phyloP scores from a whole-genome alignment of 2,888 invertebrate genomes.

The Chymomyza fuscimana region DNA sequence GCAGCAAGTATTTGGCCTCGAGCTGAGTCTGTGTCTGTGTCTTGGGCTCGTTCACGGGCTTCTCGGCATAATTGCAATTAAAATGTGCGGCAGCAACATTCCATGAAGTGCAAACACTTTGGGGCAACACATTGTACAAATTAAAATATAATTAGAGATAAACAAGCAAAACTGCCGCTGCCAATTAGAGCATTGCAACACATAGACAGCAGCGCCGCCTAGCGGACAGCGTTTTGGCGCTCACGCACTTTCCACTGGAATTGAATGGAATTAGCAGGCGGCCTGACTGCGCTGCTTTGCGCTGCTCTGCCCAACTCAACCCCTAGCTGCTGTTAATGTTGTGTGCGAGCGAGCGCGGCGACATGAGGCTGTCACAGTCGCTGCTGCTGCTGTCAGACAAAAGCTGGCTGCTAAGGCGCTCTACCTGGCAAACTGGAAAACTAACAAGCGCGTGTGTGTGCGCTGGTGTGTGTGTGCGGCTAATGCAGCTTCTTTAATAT shows the following conservation, averaged over 20 bases:
- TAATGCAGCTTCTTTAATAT: slow-evolving; percentile 40
- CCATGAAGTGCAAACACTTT: slow-evolving; percentile 68
- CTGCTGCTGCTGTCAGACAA: slow-evolving; percentile 16
- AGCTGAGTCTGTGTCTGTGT: not conserved
- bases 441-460: slow-evolving; percentile 74
- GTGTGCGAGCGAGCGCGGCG: slow-evolving; percentile 17
- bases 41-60: not conserved
- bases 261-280: not conserved
- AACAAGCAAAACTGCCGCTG: slow-evolving; percentile 57
- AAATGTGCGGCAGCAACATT: slow-evolving; percentile 56
- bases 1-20: not conserved
- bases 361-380: slow-evolving; percentile 1
- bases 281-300: not conserved
- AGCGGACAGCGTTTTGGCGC: slow-evolving; percentile 35
- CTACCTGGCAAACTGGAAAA: slow-evolving; percentile 51
- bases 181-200: slow-evolving; percentile 43
- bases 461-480: slow-evolving; percentile 69
- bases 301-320: slow-evolving; percentile 2
- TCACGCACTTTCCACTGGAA: slow-evolving; percentile 71
- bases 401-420: not conserved
- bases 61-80: slow-evolving; percentile 70
- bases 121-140: slow-evolving; percentile 53
- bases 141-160: slow-evolving; percentile 76
- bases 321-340: slow-evolving; percentile 27
- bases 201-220: slow-evolving; percentile 60